phyloP scores from a whole-genome alignment of 2,888 invertebrate species.

The Anodontia alba region DNA sequence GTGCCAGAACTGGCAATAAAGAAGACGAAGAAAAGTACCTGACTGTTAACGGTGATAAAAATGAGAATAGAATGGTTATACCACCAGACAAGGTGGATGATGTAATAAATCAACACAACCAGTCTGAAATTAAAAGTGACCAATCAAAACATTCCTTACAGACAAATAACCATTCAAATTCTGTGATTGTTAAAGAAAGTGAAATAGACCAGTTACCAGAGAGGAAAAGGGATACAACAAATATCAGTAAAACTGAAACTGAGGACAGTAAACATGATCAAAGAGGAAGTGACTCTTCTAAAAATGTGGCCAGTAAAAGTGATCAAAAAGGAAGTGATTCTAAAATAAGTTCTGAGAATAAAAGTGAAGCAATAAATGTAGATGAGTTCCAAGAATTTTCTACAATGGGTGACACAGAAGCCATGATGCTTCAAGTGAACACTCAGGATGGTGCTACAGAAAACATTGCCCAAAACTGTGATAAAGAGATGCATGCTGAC shows the following conservation, averaged over 20 bases:
- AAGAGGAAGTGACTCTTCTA: not conserved
- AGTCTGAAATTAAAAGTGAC: slow-evolving; percentile 3
- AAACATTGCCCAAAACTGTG: not conserved
- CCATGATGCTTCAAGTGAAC: slow-evolving; percentile 40
- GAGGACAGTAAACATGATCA: not conserved
- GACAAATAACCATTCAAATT: slow-evolving; percentile 23
- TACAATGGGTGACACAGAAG: slow-evolving; percentile 51
- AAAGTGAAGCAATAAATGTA: not conserved
- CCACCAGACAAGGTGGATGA: slow-evolving; percentile 9
- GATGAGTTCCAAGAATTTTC: slow-evolving; percentile 40
- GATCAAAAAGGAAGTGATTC: not conserved
- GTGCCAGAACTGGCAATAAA: slow-evolving; percentile 87
- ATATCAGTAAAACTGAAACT: not conserved
- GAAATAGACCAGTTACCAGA: not conserved
- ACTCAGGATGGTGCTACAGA: slow-evolving; percentile 28
- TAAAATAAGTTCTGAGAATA: not conserved
- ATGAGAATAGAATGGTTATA: slow-evolving; percentile 22
- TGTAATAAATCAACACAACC: slow-evolving; percentile 17
- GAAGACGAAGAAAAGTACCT: slow-evolving; percentile 85
- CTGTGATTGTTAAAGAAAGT: not conserved
- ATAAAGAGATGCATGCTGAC: not conserved
- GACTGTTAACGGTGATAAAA: slow-evolving; percentile 64
- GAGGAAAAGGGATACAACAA: not conserved
- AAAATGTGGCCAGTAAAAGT: not conserved
- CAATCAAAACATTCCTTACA: slow-evolving; percentile 18